phyloP scores from a whole-genome alignment of 2,113 vertebrate genomes.

The Scomber colias region DNA sequence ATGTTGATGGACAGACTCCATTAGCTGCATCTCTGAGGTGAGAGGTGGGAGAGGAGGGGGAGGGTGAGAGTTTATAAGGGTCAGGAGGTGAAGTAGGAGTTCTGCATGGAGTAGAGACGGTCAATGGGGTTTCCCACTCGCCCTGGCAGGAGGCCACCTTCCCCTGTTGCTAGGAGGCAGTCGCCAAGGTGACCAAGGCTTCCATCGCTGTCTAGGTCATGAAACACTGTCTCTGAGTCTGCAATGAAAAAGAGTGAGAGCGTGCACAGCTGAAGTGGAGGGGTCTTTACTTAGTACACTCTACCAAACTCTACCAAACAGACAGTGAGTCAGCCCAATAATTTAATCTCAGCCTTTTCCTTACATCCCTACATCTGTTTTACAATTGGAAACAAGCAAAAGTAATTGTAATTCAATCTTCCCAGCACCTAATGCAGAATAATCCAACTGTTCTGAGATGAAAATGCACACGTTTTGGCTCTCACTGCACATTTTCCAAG shows the following conservation, averaged over 20 bases:
- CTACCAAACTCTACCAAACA: no score
- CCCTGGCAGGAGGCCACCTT: conserved; percentile 85
- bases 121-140: conserved; percentile 92
- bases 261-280: conserved; percentile 29
- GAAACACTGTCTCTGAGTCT: conserved; percentile 92
- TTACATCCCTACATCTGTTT: not conserved
- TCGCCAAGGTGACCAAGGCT: conserved; percentile 90
- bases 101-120: conserved; percentile 94
- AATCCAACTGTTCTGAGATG: not conserved
- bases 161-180: conserved; percentile 87
- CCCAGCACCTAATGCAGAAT: not conserved
- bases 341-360: conserved; percentile 4
- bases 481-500: not conserved
- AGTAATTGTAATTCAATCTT: not conserved
- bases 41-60: conserved; percentile 68
- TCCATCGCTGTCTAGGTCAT: conserved; percentile 91
- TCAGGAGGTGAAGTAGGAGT: conserved; percentile 95
- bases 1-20: conserved; percentile 71
- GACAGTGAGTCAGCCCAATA: not conserved
- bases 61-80: conserved; percentile 78
- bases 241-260: conserved; percentile 14
- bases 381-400: not conserved
- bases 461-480: no score
- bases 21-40: conserved; percentile 80
- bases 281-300: not conserved